phyloP scores from a whole-genome alignment of 2,888 invertebrate genomes.

The Cantharis rustica region DNA sequence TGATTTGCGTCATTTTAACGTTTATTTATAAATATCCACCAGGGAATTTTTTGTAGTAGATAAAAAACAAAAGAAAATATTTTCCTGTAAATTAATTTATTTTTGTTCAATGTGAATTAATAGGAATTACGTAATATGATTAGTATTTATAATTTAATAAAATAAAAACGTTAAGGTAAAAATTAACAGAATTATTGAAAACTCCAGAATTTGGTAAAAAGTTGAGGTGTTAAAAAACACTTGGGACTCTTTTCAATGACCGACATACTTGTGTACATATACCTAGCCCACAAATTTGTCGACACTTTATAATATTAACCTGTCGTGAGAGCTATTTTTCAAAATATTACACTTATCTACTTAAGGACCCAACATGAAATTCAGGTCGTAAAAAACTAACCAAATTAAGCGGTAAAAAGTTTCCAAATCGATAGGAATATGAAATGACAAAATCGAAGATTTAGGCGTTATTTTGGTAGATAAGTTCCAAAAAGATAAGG shows the following conservation, averaged over 20 bases:
- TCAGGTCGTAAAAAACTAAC: background rate
- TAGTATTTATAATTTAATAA: background rate
- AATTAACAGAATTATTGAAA: background rate
- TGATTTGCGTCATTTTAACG: slow-evolving; percentile 24
- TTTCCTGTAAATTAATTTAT: background rate
- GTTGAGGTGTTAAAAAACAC: slow-evolving; percentile 15
- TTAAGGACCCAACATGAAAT: background rate
- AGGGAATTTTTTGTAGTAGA: slow-evolving; percentile 11
- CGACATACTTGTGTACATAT: background rate
- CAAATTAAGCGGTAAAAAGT: background rate
- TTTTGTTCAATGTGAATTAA: background rate
- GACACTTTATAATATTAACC: slow-evolving; percentile 43
- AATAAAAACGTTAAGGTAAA: too few species aligned
- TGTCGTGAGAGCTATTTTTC: slow-evolving; percentile 38
- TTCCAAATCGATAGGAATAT: slow-evolving; percentile 3
- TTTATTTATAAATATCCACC: slow-evolving; percentile 19
- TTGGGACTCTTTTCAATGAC: slow-evolving; percentile 1
- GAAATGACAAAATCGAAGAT: slow-evolving; percentile 16
- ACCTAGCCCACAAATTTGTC: slow-evolving; percentile 29
- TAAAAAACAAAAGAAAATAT: background rate
- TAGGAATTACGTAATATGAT: background rate
- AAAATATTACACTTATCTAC: slow-evolving; percentile 29
- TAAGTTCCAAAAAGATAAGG: slow-evolving; percentile 7
- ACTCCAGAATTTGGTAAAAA: slow-evolving; percentile 2
- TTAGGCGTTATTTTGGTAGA: slow-evolving; percentile 12